These are phyloP conservation scores for Coryphaenoides rupestris DNA, from an alignment of 2,113 vertebrate genomes.

Conservation along the genomic window DNA sequence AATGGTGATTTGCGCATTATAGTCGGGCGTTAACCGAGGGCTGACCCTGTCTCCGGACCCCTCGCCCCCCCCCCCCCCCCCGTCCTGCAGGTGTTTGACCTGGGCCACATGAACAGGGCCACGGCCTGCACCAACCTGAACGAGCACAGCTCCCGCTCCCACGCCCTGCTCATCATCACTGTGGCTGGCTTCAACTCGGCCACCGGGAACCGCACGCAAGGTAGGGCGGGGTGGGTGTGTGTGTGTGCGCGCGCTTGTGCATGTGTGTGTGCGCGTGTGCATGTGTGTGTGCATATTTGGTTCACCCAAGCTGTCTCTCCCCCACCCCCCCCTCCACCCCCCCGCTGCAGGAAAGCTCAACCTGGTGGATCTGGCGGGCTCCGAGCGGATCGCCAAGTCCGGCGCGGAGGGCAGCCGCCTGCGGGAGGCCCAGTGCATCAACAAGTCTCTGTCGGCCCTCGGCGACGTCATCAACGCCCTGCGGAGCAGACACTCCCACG, in stretches of 20 bases:
- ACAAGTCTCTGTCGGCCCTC: conserved; percentile 89
- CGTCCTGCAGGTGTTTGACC: conserved; percentile 81
- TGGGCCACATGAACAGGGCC: conserved; percentile 84
- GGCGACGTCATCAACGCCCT: conserved; percentile 92
- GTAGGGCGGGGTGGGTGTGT: too few species aligned
- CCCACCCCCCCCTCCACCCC: not conserved
- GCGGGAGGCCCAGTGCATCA: conserved; percentile 94
- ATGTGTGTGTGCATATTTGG: too few species aligned
- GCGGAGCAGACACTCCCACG: conserved; percentile 84
- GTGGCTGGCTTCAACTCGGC: conserved; percentile 82
- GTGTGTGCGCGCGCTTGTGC: too few species aligned
- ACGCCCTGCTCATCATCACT: conserved; percentile 88
- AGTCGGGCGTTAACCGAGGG: not conserved
- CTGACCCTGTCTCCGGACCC: too few species aligned
- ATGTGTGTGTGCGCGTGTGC: not conserved
- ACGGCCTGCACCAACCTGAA: conserved; percentile 94
- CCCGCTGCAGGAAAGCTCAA: conserved; percentile 84
- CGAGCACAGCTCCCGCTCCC: conserved; percentile 92
- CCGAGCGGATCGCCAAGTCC: conserved; percentile 87
- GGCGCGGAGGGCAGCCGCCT: conserved; percentile 89
- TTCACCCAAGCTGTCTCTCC: too few species aligned
- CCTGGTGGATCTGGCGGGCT: conserved; percentile 93
- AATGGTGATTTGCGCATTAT: not conserved
- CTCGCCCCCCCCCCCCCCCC: too few species aligned
- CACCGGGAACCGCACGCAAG: conserved; percentile 83